Evolutionary conservation across 1,140 invertebrate genomes (phyloP).

Genomic region (Zaprionus tsacasi): DNA sequence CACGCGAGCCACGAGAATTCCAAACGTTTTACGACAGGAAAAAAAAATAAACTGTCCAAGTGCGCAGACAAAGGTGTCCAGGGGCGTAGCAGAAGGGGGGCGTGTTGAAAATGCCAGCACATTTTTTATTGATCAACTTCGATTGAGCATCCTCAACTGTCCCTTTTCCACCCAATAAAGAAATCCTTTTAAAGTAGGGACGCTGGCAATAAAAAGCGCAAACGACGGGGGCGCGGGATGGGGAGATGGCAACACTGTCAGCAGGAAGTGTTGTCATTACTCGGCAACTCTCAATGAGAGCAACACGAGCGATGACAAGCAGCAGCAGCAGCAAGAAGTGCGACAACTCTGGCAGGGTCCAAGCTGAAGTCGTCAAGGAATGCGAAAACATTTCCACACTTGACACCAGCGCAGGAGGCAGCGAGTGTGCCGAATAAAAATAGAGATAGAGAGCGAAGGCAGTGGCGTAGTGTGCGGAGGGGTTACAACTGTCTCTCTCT

Average conservation of each 20-base stretch:
- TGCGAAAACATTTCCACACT: constrained; percentile 52
- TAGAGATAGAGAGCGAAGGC: constrained; percentile 1
- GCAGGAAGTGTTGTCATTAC: constrained; percentile 74
- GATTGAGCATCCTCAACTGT: constrained; percentile 51
- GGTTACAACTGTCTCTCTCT: no score
- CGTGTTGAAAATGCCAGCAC: constrained; percentile 66
- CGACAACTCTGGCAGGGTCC: constrained; percentile 17
- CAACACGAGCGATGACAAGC: constrained; percentile 12
- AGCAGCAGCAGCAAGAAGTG: neutral
- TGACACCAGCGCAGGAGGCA: constrained; percentile 50
- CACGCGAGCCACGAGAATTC: constrained; percentile 53
- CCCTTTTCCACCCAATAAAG: constrained; percentile 29
- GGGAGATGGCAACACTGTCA: constrained; percentile 2
- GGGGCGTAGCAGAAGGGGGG: neutral
- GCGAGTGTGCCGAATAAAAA: constrained; percentile 17
- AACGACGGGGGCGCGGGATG: constrained; percentile 12
- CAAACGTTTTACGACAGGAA: constrained; percentile 57
- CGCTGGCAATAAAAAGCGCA: constrained; percentile 70
- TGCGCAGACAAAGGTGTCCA: constrained; percentile 18
- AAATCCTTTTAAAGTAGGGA: constrained; percentile 62
- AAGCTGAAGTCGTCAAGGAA: constrained; percentile 49
- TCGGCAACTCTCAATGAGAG: constrained; percentile 59
- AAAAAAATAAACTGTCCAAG: constrained; percentile 34
- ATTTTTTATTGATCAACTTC: constrained; percentile 74
- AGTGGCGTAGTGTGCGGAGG: no score